Evolutionary conservation across 1,140 invertebrate genomes (phyloP), one percentile per base, ranked within the genome.

Genomic region (Uloborus diversus): DNA sequence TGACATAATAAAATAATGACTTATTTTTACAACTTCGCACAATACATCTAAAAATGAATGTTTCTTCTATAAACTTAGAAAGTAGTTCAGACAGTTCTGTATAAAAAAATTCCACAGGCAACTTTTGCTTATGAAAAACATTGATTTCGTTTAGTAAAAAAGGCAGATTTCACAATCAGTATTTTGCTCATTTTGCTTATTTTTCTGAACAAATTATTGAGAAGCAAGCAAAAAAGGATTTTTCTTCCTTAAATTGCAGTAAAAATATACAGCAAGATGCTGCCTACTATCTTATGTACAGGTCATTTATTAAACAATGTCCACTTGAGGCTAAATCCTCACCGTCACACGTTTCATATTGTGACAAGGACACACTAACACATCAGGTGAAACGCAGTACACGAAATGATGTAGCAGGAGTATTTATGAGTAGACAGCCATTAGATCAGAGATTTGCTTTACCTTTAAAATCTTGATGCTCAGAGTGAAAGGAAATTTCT

Each of bases 221-320:
- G 59, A 62, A 62, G 59, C 59, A 62, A 35, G 59, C 59, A 62
- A 62, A 30, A 62, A 62, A 62, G 37, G 20, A 20, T 37, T 62
- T 11, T 62, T 25, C 23, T 62, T 33, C 32, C 20, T 32, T 11
- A 23, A 20, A 35, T 62, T 62, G 59, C 59, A 62, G 59, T 33
- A 62, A 62, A 62, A 62, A 62, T 62, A 62, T 62, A 62, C 59
- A 62, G 30, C 49, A 53, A 1, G 23, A 53, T 53, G 49, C 49
- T 53, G 49, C 28, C 59, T 62, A 62, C 59, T 62, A 62, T 62
- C 59, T 35, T 62, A 62, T 62, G 11, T 62, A 62, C 59, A 62
- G 37, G 59, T 62, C 28, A 23, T 20, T 32, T n/a, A n/a, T n/a
- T 33, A 23, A 33, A 62, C 27, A 37, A 62, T 35, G 32, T 32